Evolutionary conservation across 1,140 invertebrate genomes (phyloP).

Genomic region (Ylistrum balloti): DNA sequence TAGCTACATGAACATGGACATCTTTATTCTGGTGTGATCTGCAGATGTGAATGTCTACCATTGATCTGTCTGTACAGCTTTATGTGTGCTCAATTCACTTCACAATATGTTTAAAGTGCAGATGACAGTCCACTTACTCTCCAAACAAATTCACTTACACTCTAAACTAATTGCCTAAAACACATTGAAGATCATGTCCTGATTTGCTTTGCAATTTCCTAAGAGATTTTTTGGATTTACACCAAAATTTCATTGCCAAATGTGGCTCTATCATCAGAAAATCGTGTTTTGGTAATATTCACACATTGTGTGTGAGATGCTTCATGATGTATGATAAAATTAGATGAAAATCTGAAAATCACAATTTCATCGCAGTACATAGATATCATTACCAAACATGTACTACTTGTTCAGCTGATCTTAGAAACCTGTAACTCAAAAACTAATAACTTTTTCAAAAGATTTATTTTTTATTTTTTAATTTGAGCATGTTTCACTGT

Average conservation of each 20-base stretch:
- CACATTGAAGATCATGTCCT: background rate
- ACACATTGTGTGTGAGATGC: background rate
- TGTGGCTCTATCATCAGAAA: background rate
- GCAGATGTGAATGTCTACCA: background rate
- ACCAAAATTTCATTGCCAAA: constrained; percentile 35
- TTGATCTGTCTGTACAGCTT: background rate
- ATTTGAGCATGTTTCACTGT: background rate
- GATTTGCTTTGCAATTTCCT: background rate
- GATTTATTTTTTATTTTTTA: background rate
- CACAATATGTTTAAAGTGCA: constrained; percentile 35
- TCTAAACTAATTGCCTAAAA: constrained; percentile 5
- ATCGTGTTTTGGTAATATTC: background rate
- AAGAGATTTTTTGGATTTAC: constrained; percentile 27
- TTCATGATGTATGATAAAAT: background rate
- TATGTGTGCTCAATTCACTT: background rate
- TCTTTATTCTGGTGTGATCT: background rate
- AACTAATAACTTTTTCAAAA: background rate
- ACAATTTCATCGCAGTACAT: background rate
- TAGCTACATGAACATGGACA: background rate
- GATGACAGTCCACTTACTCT: constrained; percentile 6
- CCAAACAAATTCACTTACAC: constrained; percentile 21
- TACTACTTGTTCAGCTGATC: background rate
- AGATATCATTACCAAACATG: background rate
- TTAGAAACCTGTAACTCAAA: background rate
- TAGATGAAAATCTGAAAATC: background rate